These are phyloP conservation scores for Lepus americanus DNA, from an alignment of 2,113 vertebrate species.

Conservation along the genomic window DNA sequence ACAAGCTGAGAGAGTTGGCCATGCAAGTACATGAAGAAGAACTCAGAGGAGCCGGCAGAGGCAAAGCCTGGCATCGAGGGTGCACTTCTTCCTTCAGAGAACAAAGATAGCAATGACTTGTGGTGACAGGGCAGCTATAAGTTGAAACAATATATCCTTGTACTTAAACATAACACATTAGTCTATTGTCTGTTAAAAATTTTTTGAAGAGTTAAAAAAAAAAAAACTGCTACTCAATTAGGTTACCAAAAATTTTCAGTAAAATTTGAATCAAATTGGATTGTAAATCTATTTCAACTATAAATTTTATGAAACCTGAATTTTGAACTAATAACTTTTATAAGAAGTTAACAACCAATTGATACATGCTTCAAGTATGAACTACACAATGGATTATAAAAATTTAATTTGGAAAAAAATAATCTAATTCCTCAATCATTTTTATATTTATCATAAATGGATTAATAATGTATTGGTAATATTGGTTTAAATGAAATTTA, in stretches of 20 bases:
- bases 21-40: not conserved
- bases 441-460: not conserved
- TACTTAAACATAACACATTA: too few relatives aligned
- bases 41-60: not conserved
- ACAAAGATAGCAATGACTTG: not conserved
- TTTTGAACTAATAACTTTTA: not conserved
- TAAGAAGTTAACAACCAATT: not conserved
- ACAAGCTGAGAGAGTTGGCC: not conserved
- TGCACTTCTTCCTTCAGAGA: not conserved
- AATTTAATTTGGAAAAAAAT: not conserved
- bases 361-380: not conserved
- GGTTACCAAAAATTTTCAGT: not conserved
- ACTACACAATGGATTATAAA: not conserved
- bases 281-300: not conserved
- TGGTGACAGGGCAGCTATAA: not conserved
- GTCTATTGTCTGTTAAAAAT: too few relatives aligned
- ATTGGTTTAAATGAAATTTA: not conserved
- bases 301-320: not conserved
- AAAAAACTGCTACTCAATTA: not conserved
- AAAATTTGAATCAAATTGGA: not conserved
- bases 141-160: not conserved
- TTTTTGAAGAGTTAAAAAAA: too few relatives aligned
- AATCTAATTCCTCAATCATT: not conserved
- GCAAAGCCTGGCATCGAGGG: not conserved
- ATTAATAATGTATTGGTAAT: not conserved